Percentiles rank a stretch among this genome's conserved stretches.
Evolutionary conservation across 92 coral and sea anemone genomes (phyloP).

Genomic region (Palythoa heliodiscus): DNA sequence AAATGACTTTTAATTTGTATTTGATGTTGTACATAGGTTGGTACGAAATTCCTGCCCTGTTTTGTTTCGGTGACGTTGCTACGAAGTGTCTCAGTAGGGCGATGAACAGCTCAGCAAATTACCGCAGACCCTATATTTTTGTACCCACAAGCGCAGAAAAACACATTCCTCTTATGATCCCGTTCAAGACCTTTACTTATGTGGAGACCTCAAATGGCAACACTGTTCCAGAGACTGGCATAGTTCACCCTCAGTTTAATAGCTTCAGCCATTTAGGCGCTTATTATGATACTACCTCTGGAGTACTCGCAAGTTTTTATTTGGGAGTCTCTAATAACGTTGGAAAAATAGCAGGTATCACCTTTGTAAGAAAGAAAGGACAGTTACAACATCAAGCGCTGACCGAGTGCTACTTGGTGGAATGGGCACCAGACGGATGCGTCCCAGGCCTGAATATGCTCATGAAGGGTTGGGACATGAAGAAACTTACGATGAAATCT

Average conservation of each 20-base stretch:
- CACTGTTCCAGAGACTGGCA: background rate
- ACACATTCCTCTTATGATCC: background rate
- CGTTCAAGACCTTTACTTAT: background rate
- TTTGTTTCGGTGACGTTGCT: constrained; percentile 14
- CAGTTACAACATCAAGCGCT: background rate
- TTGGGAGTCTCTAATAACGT: background rate
- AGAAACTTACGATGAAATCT: constrained; percentile 10
- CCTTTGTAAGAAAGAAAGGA: constrained; percentile 1
- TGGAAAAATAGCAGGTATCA: constrained; percentile 17
- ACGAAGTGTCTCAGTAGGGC: constrained; percentile 8
- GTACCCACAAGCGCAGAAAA: background rate
- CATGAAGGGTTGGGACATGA: constrained; percentile 34
- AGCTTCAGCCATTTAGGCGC: background rate
- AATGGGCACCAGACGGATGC: background rate
- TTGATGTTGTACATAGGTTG: background rate
- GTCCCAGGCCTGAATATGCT: constrained; percentile 11
- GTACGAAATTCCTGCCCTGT: background rate
- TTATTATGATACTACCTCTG: constrained; percentile 7
- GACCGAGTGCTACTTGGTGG: too few species aligned
- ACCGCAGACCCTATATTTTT: constrained; percentile 21
- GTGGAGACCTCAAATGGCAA: background rate
- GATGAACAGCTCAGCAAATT: constrained; percentile 1
- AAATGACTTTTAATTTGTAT: too few species aligned
- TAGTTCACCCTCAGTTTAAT: background rate
- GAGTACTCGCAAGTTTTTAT: constrained; percentile 11